Percentiles rank a stretch among this genome's conserved stretches.
Conservation (phyloP, 2,113 vertebrate species). For the Hippolais icterina region DNA sequence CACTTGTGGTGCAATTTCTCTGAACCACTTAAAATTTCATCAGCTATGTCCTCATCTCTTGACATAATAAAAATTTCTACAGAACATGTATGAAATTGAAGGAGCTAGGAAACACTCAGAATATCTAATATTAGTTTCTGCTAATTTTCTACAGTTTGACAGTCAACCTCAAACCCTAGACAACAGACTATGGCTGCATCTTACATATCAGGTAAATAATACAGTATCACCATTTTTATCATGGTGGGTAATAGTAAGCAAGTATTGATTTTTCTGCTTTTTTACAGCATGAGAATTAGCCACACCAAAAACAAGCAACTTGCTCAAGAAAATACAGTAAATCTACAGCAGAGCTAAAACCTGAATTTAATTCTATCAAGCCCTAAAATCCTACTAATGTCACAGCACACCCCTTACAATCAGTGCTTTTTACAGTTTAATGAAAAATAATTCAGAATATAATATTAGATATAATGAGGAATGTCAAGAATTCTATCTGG, state of each 20-base stretch:
- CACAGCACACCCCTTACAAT: neutral
- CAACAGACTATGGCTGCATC: neutral
- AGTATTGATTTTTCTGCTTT: neutral
- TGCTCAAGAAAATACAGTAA: neutral
- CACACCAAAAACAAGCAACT: neutral
- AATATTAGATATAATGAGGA: neutral
- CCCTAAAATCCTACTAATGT: neutral
- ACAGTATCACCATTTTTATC: neutral
- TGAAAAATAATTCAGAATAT: neutral
- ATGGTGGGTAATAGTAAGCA: neutral
- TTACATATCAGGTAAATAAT: neutral
- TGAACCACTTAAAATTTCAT: neutral
- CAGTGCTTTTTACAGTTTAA: neutral
- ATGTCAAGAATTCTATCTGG: neutral
- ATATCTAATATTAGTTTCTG: neutral
- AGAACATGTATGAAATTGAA: neutral
- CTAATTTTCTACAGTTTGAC: neutral
- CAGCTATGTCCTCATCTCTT: neutral
- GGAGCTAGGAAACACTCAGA: neutral
- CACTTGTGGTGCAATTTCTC: neutral
- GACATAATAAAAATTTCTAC: neutral
- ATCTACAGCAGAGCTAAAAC: neutral
- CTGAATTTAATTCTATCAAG: neutral
- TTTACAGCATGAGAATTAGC: neutral
- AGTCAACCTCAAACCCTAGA: neutral